phyloP scores from a whole-genome alignment of 1,140 invertebrate genomes.

The Phymastichus coffea region DNA sequence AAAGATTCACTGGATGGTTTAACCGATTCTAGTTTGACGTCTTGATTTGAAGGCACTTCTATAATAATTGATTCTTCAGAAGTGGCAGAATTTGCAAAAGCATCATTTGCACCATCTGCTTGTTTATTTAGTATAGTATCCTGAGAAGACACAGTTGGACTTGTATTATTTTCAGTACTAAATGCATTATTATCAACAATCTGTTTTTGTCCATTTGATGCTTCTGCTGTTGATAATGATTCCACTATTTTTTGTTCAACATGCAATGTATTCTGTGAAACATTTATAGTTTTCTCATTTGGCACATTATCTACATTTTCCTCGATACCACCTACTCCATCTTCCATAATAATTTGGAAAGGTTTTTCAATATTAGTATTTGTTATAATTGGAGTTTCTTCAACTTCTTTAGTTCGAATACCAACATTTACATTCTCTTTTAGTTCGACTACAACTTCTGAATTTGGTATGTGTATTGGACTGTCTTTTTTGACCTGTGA shows the following conservation, averaged over 20 bases:
- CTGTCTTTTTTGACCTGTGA: too few species aligned
- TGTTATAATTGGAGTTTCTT: not conserved
- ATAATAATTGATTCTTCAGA: not conserved
- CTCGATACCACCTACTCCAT: too few species aligned
- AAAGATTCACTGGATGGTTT: not conserved
- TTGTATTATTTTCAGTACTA: not conserved
- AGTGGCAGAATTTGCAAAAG: not conserved
- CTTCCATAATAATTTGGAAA: too few species aligned
- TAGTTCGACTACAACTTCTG: too few species aligned
- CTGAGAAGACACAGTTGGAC: not conserved
- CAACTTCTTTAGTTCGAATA: not conserved
- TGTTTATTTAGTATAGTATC: constrained; percentile 1
- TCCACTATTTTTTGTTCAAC: not conserved
- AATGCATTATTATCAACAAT: constrained; percentile 1
- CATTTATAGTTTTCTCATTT: too few species aligned
- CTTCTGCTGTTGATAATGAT: not conserved
- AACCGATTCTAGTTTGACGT: not conserved
- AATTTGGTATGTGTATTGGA: too few species aligned
- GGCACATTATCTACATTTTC: too few species aligned
- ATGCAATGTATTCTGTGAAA: too few species aligned
- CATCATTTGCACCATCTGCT: not conserved
- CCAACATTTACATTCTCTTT: not conserved
- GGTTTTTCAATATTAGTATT: not conserved
- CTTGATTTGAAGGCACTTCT: constrained; percentile 20
- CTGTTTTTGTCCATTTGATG: not conserved